phyloP scores from a whole-genome alignment of 2,888 invertebrate genomes.

The Agrenia bidenticulata region DNA sequence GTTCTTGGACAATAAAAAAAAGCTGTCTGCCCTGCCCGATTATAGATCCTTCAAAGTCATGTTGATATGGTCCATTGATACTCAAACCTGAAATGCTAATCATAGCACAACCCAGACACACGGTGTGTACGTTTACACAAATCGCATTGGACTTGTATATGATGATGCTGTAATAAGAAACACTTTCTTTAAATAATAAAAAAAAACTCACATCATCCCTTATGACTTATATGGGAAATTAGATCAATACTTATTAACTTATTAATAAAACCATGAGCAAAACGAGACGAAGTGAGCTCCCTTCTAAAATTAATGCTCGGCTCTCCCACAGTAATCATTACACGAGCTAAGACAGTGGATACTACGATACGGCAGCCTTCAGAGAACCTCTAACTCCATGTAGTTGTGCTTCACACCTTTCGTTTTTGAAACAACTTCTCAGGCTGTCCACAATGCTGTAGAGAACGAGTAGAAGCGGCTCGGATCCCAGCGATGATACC shows the following conservation, averaged over 20 bases:
- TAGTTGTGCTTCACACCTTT: neutral
- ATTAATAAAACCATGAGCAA: slow-evolving; percentile 9
- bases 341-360: neutral
- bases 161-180: neutral
- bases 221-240: neutral
- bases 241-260: neutral
- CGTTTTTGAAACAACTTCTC: too few relatives aligned
- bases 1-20: neutral
- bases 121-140: neutral
- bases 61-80: neutral
- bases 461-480: too few relatives aligned
- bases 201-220: neutral
- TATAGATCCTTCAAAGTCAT: slow-evolving; percentile 8
- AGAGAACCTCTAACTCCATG: neutral
- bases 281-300: neutral
- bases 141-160: neutral
- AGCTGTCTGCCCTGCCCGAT: slow-evolving; percentile 1
- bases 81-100: slow-evolving; percentile 4
- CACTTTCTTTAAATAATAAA: neutral
- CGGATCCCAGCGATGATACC: too few relatives aligned
- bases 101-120: neutral
- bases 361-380: neutral
- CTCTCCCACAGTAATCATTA: neutral
- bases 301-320: slow-evolving; percentile 1
- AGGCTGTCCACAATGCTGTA: too few relatives aligned